Evolutionary conservation across 2,113 vertebrate species (phyloP), one percentile per base, ranked within the genome.

Genomic region (Nematolebias whitei): DNA sequence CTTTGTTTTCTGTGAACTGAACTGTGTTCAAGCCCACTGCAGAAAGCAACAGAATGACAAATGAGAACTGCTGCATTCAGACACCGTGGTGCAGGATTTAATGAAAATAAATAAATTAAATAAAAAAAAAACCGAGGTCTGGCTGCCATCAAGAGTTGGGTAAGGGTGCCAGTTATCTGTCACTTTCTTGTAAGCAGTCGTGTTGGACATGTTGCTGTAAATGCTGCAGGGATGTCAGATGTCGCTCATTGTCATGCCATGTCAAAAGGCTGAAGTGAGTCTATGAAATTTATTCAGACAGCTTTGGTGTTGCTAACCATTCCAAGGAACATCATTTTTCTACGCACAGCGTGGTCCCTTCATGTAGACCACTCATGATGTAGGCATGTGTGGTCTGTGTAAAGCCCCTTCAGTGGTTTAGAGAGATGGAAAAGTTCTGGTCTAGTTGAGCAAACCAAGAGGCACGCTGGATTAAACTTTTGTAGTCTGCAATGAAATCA

Each of bases 261-360:
- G 76, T 78, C 84, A 71, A 74, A 74, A 67, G 32, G 68, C 38
- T 79, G 57, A 85, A 69, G 82, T 38, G 71, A 76, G 76, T 71
- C 47, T 14, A 26, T 77, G 68, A 81, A 85, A 92, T 87, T 64
- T 63, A 67, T 86, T 86, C 61, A 54, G 88, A 89, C 89, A 92
- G 90, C 73, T 80, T 58, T 55, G 68, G 79, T 85, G 80, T 85
- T 78, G 62, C 76, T 68, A 84, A 89, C 77, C 78, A 52, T 85
- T 87, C 84, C 82, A 73, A 64, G 56, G 85, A 71, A 81, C 75
- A 87, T 86, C 73, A 74, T 70, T 58, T 68, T 68, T 70, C 40
- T 5, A 58, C 51, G 69, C 67, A 72, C 61, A 52, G 24, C 26
- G 68, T 39, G 73, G 72, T 89, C 80, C 72, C 23, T 29, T 20